phyloP scores from a whole-genome alignment of 2,888 invertebrate species.

The Clepsis dumicolana region DNA sequence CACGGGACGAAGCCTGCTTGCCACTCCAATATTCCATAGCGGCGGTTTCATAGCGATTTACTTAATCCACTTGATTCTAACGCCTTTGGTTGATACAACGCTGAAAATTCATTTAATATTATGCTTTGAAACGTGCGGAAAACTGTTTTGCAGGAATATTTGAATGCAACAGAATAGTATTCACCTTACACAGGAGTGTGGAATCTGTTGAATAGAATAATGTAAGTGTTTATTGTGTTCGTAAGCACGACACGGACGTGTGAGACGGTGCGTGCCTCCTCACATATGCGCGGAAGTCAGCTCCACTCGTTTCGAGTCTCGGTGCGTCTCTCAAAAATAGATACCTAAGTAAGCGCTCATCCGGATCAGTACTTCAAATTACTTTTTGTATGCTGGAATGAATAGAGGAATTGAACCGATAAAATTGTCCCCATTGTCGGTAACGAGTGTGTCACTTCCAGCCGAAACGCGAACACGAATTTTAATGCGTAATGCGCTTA shows the following conservation, averaged over 20 bases:
- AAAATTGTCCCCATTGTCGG: constrained; percentile 73
- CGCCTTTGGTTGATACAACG: constrained; percentile 24
- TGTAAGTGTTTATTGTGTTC: constrained; percentile 60
- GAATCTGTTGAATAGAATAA: constrained; percentile 55
- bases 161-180: constrained; percentile 31
- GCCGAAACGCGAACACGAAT: constrained; percentile 69
- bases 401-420: constrained; percentile 80
- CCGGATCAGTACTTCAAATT: constrained; percentile 79
- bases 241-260: constrained; percentile 63
- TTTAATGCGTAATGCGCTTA: constrained; percentile 48
- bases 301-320: constrained; percentile 74
- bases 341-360: constrained; percentile 73
- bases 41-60: constrained; percentile 42
- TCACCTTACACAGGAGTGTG: background rate
- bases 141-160: constrained; percentile 12
- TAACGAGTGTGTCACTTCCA: constrained; percentile 81
- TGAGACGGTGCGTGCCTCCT: constrained; percentile 72
- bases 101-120: constrained; percentile 27
- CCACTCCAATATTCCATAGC: constrained; percentile 58
- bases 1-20: constrained; percentile 70
- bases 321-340: constrained; percentile 49
- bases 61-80: constrained; percentile 41
- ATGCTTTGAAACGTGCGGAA: constrained; percentile 11
- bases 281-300: constrained; percentile 80
- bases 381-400: constrained; percentile 80